Evolutionary conservation across 2,888 invertebrate species (phyloP).

Genomic region (Ectropis crepuscularia): DNA sequence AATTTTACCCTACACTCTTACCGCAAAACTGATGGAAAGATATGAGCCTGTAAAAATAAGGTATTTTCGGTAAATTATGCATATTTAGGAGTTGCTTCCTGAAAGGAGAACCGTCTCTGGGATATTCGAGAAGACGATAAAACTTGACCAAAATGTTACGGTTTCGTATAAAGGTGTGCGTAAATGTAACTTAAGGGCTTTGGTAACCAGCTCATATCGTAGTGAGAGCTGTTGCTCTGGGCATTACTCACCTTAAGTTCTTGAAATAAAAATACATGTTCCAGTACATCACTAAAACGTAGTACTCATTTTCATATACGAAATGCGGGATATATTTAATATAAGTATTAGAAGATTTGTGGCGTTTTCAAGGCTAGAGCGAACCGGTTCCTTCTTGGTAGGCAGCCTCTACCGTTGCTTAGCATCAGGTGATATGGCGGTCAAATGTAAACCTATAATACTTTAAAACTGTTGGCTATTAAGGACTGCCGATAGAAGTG

Average conservation of each 20-base stretch:
- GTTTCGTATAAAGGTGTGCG: slow-evolving; percentile 39
- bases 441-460: no score
- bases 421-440: no score
- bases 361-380: no score
- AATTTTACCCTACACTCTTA: slow-evolving; percentile 54
- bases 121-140: slow-evolving; percentile 35
- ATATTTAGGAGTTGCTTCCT: slow-evolving; percentile 37
- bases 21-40: slow-evolving; percentile 40
- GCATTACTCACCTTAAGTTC: not conserved
- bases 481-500: no score
- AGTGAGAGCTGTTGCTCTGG: not conserved
- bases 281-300: no score
- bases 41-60: slow-evolving; percentile 42
- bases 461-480: no score
- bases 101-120: slow-evolving; percentile 30
- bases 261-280: not conserved
- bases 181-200: slow-evolving; percentile 35
- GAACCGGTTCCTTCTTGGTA: no score
- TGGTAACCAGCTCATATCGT: slow-evolving; percentile 19
- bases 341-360: no score
- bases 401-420: no score
- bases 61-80: slow-evolving; percentile 40
- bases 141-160: slow-evolving; percentile 43
- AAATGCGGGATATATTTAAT: no score
- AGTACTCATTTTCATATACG: no score